Base-by-base conservation (phyloP, 2,888 invertebrate species). In the Clusia tigrina region DNA sequence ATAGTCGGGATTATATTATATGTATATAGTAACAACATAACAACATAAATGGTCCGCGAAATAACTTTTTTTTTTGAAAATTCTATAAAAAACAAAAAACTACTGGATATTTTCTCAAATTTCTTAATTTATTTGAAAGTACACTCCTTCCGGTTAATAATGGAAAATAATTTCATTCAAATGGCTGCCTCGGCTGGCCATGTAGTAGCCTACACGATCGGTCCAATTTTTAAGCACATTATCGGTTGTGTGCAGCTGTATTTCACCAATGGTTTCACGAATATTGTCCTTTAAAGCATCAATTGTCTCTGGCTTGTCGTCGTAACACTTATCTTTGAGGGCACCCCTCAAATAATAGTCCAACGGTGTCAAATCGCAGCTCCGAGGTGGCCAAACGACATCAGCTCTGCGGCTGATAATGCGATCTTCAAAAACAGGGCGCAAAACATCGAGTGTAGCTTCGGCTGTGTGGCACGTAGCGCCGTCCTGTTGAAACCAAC, bases 71-170 rank as follows among this genome's bases (percentile, higher is more conserved):
- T 58, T 61, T 60, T 54, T 38, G 58, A 55, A 66, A 63, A 63
- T 62, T 62, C 64, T 66, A 62, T 64, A 64, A 64, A 64, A 60
- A 62, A 64, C 58, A 67, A 63, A 66, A 66, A 63, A 63, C 59
- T 60, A 54, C 20, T 32, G 53, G 88, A 88, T 24, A 86, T 80
- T 76, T 88, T 88, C 20, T 88, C 86, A 57, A 86, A 84, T 67
- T 86, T 86, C 60, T 85, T 78, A 46, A 77, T 74, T 51, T 68
- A 61, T 65, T 63, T 54, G 48, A 54, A 58, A 65, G 65, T 62
- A 48, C 48, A 69, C 63, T 65, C 65, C 58, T 64, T 69, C 58
- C 63, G 64, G 67, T 71, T 66, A 69, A 64, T 67, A 64, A 70
- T 68, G 68, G 61, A 68, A 71, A 32, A 53, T 38, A 60, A 60